Conservation (phyloP, 1,140 invertebrate species). For the Augochlora pura region DNA sequence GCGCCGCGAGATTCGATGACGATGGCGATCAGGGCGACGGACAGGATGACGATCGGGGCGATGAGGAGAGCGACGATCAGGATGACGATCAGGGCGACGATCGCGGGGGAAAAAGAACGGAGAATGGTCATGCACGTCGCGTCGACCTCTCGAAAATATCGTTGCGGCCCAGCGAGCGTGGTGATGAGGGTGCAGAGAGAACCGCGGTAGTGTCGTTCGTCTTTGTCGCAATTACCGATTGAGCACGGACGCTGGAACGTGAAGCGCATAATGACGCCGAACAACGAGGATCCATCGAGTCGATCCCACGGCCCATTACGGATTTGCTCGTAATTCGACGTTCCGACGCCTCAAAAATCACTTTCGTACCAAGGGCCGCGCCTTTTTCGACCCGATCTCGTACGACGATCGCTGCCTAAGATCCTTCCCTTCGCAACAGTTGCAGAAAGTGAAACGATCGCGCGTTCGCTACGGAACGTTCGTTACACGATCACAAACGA, state of each 20-base stretch:
- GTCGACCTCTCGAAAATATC: constrained; percentile 26
- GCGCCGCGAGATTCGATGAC: neutral
- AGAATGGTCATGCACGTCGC: neutral
- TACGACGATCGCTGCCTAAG: neutral
- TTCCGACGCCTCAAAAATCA: constrained; percentile 46
- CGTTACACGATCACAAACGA: no score
- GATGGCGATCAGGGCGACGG: neutral
- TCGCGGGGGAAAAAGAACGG: neutral
- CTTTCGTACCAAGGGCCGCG: no score
- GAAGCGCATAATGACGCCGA: constrained; percentile 49
- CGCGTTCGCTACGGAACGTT: no score
- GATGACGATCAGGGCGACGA: no score
- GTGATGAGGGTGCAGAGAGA: neutral
- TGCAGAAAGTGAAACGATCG: neutral
- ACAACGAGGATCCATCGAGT: constrained; percentile 59
- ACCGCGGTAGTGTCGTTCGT: constrained; percentile 58
- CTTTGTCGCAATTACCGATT: constrained; percentile 71
- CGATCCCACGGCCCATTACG: constrained; percentile 67
- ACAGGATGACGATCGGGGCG: no score
- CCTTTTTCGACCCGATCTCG: constrained; percentile 2
- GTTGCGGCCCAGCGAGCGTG: constrained; percentile 2
- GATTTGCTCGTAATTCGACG: constrained; percentile 66
- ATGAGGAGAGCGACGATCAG: no score
- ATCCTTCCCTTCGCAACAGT: neutral
- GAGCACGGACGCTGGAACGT: constrained; percentile 61